A percentile compares a stretch with the other conserved stretches of the same genome.
Evolutionary conservation across 2,888 invertebrate genomes (phyloP).

Genomic region (Agelastica alni): DNA sequence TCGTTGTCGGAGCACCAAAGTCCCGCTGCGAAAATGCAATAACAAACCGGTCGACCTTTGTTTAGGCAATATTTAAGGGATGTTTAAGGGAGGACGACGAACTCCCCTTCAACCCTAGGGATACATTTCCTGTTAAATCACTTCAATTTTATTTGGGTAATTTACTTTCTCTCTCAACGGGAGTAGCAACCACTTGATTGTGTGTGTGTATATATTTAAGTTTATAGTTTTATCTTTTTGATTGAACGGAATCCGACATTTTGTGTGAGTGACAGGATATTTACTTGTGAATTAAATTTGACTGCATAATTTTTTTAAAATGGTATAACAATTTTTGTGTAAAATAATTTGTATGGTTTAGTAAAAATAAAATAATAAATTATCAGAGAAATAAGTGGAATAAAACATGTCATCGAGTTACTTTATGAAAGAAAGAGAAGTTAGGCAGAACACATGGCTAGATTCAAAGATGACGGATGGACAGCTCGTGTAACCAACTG

Average conservation of each 20-base stretch:
- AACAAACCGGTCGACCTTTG: slow-evolving; percentile 20
- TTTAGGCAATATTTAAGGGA: slow-evolving; percentile 28
- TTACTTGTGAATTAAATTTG: too few relatives aligned
- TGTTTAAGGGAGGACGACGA: slow-evolving; percentile 8
- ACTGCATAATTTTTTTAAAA: too few relatives aligned
- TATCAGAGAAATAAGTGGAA: too few relatives aligned
- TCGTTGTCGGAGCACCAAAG: neutral
- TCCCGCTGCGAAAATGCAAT: slow-evolving; percentile 31
- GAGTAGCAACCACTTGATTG: slow-evolving; percentile 41
- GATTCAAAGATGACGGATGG: too few relatives aligned
- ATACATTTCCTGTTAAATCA: slow-evolving; percentile 46
- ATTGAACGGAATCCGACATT: neutral
- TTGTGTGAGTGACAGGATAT: neutral
- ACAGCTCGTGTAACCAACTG: too few relatives aligned
- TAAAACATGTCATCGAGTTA: too few relatives aligned
- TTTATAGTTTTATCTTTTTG: neutral
- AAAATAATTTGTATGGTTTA: too few relatives aligned
- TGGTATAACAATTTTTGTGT: too few relatives aligned
- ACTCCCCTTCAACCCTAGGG: slow-evolving; percentile 34
- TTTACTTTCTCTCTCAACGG: slow-evolving; percentile 37
- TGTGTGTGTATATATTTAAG: slow-evolving; percentile 23
- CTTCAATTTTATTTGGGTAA: slow-evolving; percentile 49
- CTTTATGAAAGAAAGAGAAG: too few relatives aligned
- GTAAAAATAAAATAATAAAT: too few relatives aligned
- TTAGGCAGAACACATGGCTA: too few relatives aligned